These are phyloP conservation scores for Mesocricetus auratus DNA, from an alignment of 2,113 vertebrate genomes.

Conservation along the genomic window DNA sequence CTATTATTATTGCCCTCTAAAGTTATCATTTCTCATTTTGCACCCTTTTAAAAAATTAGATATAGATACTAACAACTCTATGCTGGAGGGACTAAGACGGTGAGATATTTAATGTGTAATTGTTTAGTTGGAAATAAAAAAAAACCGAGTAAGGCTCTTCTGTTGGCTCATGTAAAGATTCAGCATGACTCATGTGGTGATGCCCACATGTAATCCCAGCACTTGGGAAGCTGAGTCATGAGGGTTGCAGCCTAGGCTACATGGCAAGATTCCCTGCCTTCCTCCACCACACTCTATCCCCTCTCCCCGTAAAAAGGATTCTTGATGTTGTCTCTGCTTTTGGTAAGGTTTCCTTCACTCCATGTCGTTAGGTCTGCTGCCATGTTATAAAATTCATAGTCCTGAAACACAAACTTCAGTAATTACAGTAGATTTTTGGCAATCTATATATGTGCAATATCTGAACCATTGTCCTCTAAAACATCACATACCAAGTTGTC, in stretches of 20 bases:
- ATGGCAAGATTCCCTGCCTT: neutral
- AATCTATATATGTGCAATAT: neutral
- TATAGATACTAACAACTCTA: neutral
- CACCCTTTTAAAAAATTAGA: neutral
- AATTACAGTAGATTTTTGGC: constrained; percentile 25
- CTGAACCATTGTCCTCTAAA: constrained; percentile 10
- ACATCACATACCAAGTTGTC: neutral
- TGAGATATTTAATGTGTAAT: neutral
- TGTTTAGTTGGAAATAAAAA: neutral
- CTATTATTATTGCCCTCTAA: neutral
- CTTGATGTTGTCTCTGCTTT: neutral
- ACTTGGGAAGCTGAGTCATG: neutral
- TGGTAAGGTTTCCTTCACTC: neutral
- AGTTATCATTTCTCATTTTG: neutral
- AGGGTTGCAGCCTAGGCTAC: neutral
- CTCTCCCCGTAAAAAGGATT: neutral
- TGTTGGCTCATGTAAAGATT: neutral
- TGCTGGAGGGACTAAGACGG: neutral
- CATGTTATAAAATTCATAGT: neutral
- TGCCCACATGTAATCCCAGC: neutral
- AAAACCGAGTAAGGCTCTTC: neutral
- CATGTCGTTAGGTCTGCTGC: neutral
- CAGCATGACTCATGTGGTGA: neutral
- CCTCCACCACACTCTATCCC: neutral
- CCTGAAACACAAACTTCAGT: constrained; percentile 14